A percentile compares a stretch with the other conserved stretches of the same genome.
Conservation (phyloP, 2,888 invertebrate species). For the Hetaerina titia region DNA sequence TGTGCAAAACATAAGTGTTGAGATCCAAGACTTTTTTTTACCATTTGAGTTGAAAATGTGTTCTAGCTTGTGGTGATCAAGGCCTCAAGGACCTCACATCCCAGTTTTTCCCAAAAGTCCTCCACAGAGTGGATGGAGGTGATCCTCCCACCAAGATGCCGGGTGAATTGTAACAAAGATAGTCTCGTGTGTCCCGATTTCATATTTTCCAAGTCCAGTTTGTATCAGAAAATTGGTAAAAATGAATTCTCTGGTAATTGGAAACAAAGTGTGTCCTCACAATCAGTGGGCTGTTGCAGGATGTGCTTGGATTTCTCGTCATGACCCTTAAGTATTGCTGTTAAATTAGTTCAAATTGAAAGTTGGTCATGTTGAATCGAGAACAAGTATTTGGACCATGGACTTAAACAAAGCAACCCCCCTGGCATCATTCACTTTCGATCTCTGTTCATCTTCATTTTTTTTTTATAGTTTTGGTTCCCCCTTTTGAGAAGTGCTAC, state of each 20-base stretch:
- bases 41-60: conserved; percentile 60
- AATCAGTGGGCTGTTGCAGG: conserved; percentile 14
- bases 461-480: conserved; percentile 56
- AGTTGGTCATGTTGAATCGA: conserved; percentile 4
- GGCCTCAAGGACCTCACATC: conserved; percentile 62
- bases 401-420: conserved; percentile 38
- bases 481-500: conserved; percentile 33
- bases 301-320: conserved; percentile 38
- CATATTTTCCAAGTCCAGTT: conserved; percentile 24
- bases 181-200: conserved; percentile 54
- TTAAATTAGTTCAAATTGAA: conserved; percentile 56
- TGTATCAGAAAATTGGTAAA: conserved; percentile 17
- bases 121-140: conserved; percentile 45
- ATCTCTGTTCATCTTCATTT: conserved; percentile 65
- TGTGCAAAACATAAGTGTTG: conserved; percentile 1
- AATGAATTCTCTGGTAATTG: not conserved
- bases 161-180: conserved; percentile 55
- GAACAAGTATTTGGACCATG: conserved; percentile 53
- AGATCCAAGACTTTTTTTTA: conserved; percentile 63
- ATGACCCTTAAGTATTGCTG: conserved; percentile 37
- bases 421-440: conserved; percentile 63
- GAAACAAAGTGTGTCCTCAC: not conserved
- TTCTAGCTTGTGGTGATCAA: conserved; percentile 57
- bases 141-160: conserved; percentile 66
- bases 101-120: conserved; percentile 63